Base-by-base conservation (phyloP, 2,113 vertebrate species). In the Myiozetetes cayanensis region DNA sequence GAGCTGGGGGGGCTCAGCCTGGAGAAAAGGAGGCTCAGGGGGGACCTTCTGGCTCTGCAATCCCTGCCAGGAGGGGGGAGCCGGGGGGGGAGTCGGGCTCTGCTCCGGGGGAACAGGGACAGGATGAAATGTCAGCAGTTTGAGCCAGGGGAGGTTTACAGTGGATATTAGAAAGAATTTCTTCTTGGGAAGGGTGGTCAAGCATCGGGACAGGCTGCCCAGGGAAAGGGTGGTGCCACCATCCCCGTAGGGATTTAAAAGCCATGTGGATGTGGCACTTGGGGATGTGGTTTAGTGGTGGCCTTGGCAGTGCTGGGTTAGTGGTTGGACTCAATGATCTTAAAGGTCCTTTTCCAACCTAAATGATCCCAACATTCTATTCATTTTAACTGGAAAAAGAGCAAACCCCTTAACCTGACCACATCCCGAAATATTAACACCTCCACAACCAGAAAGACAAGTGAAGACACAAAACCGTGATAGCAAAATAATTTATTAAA, bases 401-500 rank as follows among this genome's bases (percentile, higher is more conserved):
- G 16, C 31, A 71, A 78, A 7, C 15, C 33, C 73, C 20, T 35
- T 63, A 13, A 76, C 22, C 33, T 30, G 19, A 9, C 39, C 65
- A 8, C 63, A 46, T 63, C 59, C 65, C 59, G 39, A 86, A 91
- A 58, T 17, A 24, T 8, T 27, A 44, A 28, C 27, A 9, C 16
- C 22, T 24, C 35, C 27, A 28, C 35, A 63, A 20, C 8, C 0
- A 0, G 24, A 50, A 70, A 33, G 23, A 25, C 7, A 31, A 79
- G 13, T 0, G 2, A 77, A 52, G 30, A 77, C 39, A 41, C 30
- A 61, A 6, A 55, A 21, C 33, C 28, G 3, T 61, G 47, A 49
- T 92, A 93, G 77, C 71, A 96, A 96, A 97, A 92, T 56, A 37
- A 37, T 96, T 97, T 96, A 95, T 28, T 95, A 93, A 96, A 96